Base-by-base conservation (phyloP, 2,888 invertebrate genomes). In the Plusia festucae region DNA sequence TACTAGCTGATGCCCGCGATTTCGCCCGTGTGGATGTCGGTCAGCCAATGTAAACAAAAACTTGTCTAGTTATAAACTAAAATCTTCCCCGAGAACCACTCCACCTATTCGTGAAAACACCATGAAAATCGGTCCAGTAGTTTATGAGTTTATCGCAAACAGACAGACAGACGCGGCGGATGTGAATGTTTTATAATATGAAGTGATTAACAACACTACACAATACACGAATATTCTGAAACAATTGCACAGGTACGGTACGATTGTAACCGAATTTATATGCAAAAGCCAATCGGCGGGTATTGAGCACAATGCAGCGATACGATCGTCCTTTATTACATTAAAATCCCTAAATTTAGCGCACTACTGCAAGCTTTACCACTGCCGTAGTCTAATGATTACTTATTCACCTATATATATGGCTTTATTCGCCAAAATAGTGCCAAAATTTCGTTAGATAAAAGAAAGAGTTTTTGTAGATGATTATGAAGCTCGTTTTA, bases 261-360 rank as follows among this genome's bases (percentile, higher is more conserved):
- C 40, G n/a, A n/a, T 40, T 40, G 40, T 6, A 40, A 40, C 40
- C 40, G n/a, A 40, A 40, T 40, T 40, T 40, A 40, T 40, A 40
- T 40, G n/a, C 40, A 40, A 40, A 40, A 40, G 40, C 40, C 40
- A 40, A 40, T 40, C 40, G 40, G 40, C 40, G 40, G 30, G 34
- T 40, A 40, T 40, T 40, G 40, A 40, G 40, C 40, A 40, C 40
- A 40, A 40, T 40, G 40, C 40, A 40, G 40, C n/a, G 40, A 40
- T 49, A 53, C 59, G 60, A 67, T 65, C 61, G 30, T 11, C 24
- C n/a, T 44, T 57, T 46, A 57, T 44, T 27, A 57, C 46, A 46
- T 24, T 18, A 40, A 27, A 27, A 46, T 44, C 46, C 27, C 44
- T 15, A 40, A 40, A 40, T 40, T 40, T 40, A 40, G n/a, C 40